Evolutionary conservation across 2,113 vertebrate genomes (phyloP).

Genomic region (Podiceps cristatus): DNA sequence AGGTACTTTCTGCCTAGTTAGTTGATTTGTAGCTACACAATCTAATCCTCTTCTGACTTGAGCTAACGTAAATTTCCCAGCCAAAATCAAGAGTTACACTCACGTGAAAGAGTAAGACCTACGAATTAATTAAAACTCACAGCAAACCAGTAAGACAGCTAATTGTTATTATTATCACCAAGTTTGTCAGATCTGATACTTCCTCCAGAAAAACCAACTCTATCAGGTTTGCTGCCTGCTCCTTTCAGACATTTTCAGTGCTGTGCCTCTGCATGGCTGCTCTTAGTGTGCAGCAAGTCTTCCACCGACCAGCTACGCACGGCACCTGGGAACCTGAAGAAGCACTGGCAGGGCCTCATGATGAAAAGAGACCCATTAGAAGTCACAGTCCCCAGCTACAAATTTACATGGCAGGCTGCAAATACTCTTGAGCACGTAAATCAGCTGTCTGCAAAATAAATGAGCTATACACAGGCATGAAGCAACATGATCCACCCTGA

Average conservation of each 20-base stretch:
- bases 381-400: background rate
- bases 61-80: background rate
- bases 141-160: background rate
- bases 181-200: background rate
- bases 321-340: accelerated
- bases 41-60: background rate
- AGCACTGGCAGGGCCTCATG: accelerated
- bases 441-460: background rate
- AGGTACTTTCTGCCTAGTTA: background rate
- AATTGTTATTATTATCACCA: background rate
- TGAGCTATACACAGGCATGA: background rate
- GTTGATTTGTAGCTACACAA: background rate
- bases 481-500: background rate
- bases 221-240: background rate
- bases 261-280: background rate
- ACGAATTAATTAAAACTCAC: background rate
- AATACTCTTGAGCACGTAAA: background rate
- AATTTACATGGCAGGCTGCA: background rate
- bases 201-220: background rate
- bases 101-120: background rate
- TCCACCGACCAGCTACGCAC: background rate
- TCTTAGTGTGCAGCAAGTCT: background rate
- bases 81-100: background rate
- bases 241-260: background rate
- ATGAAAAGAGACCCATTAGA: background rate